phyloP scores from a whole-genome alignment of 2,888 invertebrate genomes.

The Ormyrus pomaceus region DNA sequence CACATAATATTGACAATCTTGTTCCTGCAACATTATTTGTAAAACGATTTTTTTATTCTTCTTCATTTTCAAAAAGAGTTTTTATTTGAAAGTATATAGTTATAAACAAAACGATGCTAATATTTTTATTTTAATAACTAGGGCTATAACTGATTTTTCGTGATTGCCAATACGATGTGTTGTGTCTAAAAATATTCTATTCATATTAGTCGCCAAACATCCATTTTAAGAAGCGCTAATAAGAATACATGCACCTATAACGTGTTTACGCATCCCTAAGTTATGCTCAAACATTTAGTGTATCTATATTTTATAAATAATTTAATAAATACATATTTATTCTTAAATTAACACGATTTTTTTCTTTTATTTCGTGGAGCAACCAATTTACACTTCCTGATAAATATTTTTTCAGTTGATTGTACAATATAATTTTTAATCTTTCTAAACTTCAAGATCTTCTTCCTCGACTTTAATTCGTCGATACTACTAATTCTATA shows the following conservation, averaged over 20 bases:
- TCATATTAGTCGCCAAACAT: conserved; percentile 25
- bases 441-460: neutral
- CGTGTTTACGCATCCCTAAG: conserved; percentile 15
- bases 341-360: conserved; percentile 19
- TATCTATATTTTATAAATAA: conserved; percentile 31
- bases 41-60: no score
- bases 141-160: neutral
- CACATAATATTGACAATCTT: no score
- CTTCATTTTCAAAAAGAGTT: no score
- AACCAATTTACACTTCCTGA: conserved; percentile 14
- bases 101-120: neutral
- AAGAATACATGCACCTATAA: conserved; percentile 7
- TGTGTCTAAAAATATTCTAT: conserved; percentile 19
- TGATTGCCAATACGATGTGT: conserved; percentile 11
- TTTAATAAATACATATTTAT: conserved; percentile 20
- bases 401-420: neutral
- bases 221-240: conserved; percentile 26
- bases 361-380: conserved; percentile 15
- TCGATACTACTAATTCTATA: no score
- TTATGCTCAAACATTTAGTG: conserved; percentile 7
- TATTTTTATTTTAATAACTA: neutral
- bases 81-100: neutral
- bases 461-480: no score
- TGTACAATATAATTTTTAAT: conserved; percentile 14
- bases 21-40: no score